Evolutionary conservation across 2,797 vertebrate genomes (phyloP), one percentile per base, ranked within the genome.

Genomic region (Petrocephalus sullivani): DNA sequence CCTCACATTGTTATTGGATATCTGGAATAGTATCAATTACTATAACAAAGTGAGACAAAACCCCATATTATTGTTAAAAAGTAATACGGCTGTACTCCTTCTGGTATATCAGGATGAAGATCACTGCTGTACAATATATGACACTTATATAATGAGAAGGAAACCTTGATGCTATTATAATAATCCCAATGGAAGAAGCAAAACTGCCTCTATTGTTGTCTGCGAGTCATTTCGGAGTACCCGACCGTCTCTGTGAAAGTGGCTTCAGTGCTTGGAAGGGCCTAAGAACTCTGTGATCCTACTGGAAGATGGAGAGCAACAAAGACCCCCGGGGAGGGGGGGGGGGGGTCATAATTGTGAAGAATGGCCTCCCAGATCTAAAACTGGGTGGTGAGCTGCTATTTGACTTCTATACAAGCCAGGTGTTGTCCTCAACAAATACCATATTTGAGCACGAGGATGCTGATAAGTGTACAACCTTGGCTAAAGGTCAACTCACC

Each of bases 11-110:
- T 46, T 56, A 85, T 57, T 54, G 82, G 10, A 85, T 54, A 21
- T 84, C 49, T 54, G 49, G n/a, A 16, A 53, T 54, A 54, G 4
- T 8, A 28, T 54, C 82, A 46, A 86, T 61, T 61, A n/a, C 57
- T 58, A n/a, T n/a, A 49, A 82, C 57, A 86, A 86, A 86, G 16
- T 41, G 54, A 86, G 33, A 86, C 12, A 56, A 46, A 46, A 86
- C 3, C 85, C 28, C 23, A 37, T 33, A 4, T 61, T 28, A 56
- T 60, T 5, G 33, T 60, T 56, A 61, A 86, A 86, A 41, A 61
- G 53, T 7, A 21, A 81, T 41, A 41, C 19, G 67, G 33, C 67
- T 41, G 33, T 7, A 28, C 4, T 64, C 14, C 67, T 41, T 75
- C 67, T 14, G 64, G 64, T 71, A 71, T 23, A 33, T 37, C 64